phyloP scores from a whole-genome alignment of 2,797 vertebrate species.

The Typhlichthys eigenmanni region DNA sequence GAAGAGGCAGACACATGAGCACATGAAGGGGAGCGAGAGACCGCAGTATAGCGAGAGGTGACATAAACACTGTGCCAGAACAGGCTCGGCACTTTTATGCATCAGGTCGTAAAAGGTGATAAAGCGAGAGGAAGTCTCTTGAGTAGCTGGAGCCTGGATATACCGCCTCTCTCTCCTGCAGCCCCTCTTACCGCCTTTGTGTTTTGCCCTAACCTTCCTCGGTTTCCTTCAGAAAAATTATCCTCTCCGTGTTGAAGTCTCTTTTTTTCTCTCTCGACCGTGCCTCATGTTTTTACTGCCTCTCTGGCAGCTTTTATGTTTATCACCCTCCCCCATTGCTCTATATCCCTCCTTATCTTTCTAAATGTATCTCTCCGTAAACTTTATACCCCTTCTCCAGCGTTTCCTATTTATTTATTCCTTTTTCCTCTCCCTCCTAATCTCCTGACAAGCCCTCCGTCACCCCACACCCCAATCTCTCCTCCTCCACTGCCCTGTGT shows the following conservation, averaged over 20 bases:
- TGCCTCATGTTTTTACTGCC: slow-evolving; percentile 10
- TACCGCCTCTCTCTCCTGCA: slow-evolving; percentile 32
- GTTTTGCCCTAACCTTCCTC: slow-evolving; percentile 8
- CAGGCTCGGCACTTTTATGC: slow-evolving; percentile 62
- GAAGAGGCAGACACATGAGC: neutral
- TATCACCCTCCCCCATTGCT: slow-evolving; percentile 33
- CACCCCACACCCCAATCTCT: neutral
- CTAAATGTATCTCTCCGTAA: slow-evolving; percentile 37
- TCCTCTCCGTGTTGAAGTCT: slow-evolving; percentile 17
- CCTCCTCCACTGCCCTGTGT: neutral
- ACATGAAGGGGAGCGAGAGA: neutral
- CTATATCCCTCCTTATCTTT: slow-evolving; percentile 28
- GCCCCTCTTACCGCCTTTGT: slow-evolving; percentile 12
- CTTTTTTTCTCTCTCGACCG: slow-evolving; percentile 11
- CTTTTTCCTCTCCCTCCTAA: neutral
- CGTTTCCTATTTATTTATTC: slow-evolving; percentile 7
- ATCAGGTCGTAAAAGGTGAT: slow-evolving; percentile 64
- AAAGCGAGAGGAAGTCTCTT: slow-evolving; percentile 37
- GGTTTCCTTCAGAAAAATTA: neutral
- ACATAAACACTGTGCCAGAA: slow-evolving; percentile 48
- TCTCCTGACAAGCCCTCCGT: neutral
- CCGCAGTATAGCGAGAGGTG: slow-evolving; percentile 5
- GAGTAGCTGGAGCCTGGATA: slow-evolving; percentile 43
- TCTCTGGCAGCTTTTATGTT: slow-evolving; percentile 44
- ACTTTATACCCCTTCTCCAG: slow-evolving; percentile 21